Conservation (phyloP, 2,888 invertebrate species). For the Parelbella ahira region DNA sequence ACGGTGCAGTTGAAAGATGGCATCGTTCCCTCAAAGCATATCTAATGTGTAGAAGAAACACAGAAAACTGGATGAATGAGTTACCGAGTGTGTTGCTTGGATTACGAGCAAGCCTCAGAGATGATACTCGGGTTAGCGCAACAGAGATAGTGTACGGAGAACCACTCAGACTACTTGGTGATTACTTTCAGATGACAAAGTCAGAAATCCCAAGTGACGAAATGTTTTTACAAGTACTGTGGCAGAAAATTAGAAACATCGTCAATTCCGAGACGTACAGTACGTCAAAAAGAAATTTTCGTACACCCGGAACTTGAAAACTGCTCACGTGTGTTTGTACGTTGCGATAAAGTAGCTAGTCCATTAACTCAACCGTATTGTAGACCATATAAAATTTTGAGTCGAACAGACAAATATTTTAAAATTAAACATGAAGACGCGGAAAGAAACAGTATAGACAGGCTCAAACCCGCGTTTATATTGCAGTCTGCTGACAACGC, state of each 20-base stretch:
- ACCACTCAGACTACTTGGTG: conserved; percentile 9
- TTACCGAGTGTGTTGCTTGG: conserved; percentile 9
- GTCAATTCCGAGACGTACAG: conserved; percentile 7
- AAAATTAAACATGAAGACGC: conserved; percentile 3
- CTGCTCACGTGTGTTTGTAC: conserved; percentile 8
- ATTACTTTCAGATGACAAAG: conserved; percentile 5
- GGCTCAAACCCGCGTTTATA: conserved; percentile 6
- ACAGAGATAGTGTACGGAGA: conserved; percentile 19
- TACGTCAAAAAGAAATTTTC: conserved; percentile 10
- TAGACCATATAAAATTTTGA: conserved; percentile 10
- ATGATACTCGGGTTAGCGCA: conserved; percentile 9
- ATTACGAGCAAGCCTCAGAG: conserved; percentile 9
- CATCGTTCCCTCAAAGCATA: conserved; percentile 11
- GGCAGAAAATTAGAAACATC: conserved; percentile 12
- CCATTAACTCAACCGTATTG: conserved; percentile 6
- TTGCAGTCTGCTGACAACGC: too few relatives aligned
- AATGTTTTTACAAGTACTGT: conserved; percentile 1
- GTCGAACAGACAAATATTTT: conserved; percentile 9
- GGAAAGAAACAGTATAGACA: conserved; percentile 11
- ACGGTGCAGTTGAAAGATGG: conserved; percentile 11
- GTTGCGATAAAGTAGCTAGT: too few relatives aligned
- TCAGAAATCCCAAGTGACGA: not conserved
- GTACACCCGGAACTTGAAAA: conserved; percentile 16
- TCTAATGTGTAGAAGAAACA: conserved; percentile 8
- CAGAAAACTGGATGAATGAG: conserved; percentile 4